Percentiles rank a stretch among this genome's conserved stretches.
Conservation (phyloP, 2,797 vertebrate genomes). For the Spheniscus humboldti region DNA sequence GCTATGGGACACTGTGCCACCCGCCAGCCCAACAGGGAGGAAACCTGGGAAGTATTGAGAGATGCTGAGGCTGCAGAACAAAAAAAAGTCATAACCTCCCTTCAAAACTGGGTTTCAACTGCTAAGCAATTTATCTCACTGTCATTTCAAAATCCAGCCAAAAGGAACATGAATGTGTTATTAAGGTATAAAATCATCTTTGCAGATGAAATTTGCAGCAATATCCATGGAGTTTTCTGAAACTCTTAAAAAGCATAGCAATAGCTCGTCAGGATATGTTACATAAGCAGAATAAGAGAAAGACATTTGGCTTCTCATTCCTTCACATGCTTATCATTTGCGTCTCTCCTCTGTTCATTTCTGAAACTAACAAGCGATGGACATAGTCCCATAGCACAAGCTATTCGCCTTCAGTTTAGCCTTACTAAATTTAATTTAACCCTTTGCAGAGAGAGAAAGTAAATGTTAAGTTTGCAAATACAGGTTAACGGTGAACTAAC, state of each 20-base stretch:
- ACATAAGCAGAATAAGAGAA: neutral
- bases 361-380: neutral
- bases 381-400: neutral
- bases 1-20: neutral
- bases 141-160: neutral
- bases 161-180: neutral
- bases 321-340: neutral
- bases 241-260: neutral
- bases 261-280: neutral
- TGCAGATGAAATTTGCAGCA: neutral
- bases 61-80: neutral
- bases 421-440: neutral
- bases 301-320: neutral
- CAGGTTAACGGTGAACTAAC: neutral
- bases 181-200: neutral
- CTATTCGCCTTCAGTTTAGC: neutral
- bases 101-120: neutral
- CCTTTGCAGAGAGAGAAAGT: neutral
- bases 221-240: neutral
- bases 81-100: neutral
- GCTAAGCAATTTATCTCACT: neutral
- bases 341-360: neutral
- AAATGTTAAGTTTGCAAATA: neutral
- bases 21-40: neutral
- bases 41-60: neutral